These are phyloP conservation scores for Brachycybe producta DNA, from an alignment of 2,888 invertebrate species.

Conservation along the genomic window DNA sequence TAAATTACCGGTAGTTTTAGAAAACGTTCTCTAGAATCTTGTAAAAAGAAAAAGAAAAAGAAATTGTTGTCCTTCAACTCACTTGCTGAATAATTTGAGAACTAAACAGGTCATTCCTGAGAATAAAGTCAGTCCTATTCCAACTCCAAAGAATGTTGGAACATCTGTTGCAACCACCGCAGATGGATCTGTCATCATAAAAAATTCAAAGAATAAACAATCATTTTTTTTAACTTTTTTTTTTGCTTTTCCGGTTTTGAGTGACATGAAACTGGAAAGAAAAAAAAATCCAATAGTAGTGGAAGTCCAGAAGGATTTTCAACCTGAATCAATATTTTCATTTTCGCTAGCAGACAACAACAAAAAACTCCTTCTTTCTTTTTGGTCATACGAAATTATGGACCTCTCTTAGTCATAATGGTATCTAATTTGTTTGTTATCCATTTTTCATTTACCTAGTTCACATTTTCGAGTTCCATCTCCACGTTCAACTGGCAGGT, in stretches of 20 bases:
- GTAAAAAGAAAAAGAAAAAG: too few relatives aligned
- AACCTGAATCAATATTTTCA: too few relatives aligned
- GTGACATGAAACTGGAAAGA: background rate
- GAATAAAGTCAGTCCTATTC: conserved; percentile 70
- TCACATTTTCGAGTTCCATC: conserved; percentile 66
- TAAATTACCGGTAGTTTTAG: too few relatives aligned
- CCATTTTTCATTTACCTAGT: conserved; percentile 63
- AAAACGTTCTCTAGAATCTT: too few relatives aligned
- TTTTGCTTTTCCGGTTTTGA: background rate
- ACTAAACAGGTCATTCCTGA: conserved; percentile 80
- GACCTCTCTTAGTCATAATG: too few relatives aligned
- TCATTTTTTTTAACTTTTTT: background rate
- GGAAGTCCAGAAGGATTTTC: too few relatives aligned
- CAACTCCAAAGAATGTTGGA: conserved; percentile 71
- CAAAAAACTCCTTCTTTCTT: too few relatives aligned
- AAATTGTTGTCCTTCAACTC: background rate
- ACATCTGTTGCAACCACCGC: conserved; percentile 63
- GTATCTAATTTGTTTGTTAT: background rate
- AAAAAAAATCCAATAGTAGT: background rate
- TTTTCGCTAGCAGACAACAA: too few relatives aligned
- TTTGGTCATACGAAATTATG: too few relatives aligned
- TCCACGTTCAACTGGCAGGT: conserved; percentile 63
- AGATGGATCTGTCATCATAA: conserved; percentile 43
- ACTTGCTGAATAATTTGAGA: conserved; percentile 59
- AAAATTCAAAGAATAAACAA: conserved; percentile 24